Base-by-base conservation (phyloP, 1,140 invertebrate genomes). In the Pinna nobilis region DNA sequence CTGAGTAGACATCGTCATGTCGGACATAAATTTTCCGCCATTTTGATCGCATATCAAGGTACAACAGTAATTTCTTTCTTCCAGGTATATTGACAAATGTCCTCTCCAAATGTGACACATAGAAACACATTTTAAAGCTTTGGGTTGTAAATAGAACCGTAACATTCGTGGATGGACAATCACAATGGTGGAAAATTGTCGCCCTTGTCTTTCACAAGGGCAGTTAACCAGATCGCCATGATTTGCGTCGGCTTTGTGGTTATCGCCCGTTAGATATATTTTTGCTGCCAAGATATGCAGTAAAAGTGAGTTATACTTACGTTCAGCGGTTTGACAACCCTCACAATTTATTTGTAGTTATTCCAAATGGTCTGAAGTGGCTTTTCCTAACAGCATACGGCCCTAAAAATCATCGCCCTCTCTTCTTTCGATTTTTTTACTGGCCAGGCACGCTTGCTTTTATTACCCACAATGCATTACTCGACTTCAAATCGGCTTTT, bases 11-110 rank as follows among this genome's bases (percentile, higher is more conserved):
- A 35, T 32, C 15, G 15, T 20, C 32, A 23, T 23, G 20, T 59
- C 37, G 74, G 70, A 63, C 74, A 68, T 64, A 72, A 67, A 68
- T 67, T 72, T 51, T 76, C 70, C 69, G 74, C 74, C 74, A 76
- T 76, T 50, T 75, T 75, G 66, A 59, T 35, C 18, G 33, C 7
- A n/a, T n/a, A 59, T 35, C 30, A 65, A 15, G 73, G 47, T 18
- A 55, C 73, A 41, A 61, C 39, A 53, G 30, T 49, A 30, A n/a
- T 50, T 47, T 15, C 57, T 44, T 2, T 44, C 64, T n/a, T 37
- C 47, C 20, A 61, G 35, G 3, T 44, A 47, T 41, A 13, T 68
- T 47, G 41, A 55, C n/a, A n/a, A 7, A 32, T 18, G 30, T 60
- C 57, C 35, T 50, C 55, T 33, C 1, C 20, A 3, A 59, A 33